Evolutionary conservation across 2,113 vertebrate genomes (phyloP), one percentile per base, ranked within the genome.

Genomic region (Neotoma lepida): DNA sequence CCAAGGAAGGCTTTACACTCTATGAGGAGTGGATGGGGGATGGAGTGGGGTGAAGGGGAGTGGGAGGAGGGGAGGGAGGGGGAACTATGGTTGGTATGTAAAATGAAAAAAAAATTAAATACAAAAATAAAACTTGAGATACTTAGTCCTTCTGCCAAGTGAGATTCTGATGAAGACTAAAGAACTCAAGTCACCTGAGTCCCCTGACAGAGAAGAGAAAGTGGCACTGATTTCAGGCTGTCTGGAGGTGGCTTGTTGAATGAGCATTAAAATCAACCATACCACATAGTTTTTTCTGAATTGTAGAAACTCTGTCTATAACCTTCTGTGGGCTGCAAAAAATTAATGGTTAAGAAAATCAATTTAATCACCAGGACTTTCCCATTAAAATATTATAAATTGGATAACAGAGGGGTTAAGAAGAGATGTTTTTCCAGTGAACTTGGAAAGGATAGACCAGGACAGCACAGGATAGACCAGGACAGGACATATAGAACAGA

Each of bases 321-420:
- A 39, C n/a, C 8, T 90, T 77, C 30, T 51, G 22, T 92, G 49
- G 20, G 9, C 54, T 61, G 2, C 81, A 68, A 86, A 95, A 90
- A 73, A 0, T 46, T 33, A 46, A 63, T 77, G 33, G 17, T 77
- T 95, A 46, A 82, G 58, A 49, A 92, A 85, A 95, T 86, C 7
- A 49, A 39, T 81, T 58, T 85, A 70, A 63, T 84, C 51, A 76
- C 15, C 46, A 78, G 58, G 61, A 66, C 92, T 76, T 89, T 76
- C 26, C 44, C 89, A 82, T 26, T 82, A 3, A 94, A 73, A n/a
- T 93, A 73, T 28, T 92, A 78, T 92, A 58, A 97, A 92, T 81
- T 33, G 90, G 9, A 56, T 61, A 85, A 68, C 12, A 91, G 88
- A 71, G 70, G 4, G 86, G 9, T 77, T 68, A 80, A 86, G 26